Conservation (phyloP, 2,797 vertebrate species). For the Cheirogaleus major region DNA sequence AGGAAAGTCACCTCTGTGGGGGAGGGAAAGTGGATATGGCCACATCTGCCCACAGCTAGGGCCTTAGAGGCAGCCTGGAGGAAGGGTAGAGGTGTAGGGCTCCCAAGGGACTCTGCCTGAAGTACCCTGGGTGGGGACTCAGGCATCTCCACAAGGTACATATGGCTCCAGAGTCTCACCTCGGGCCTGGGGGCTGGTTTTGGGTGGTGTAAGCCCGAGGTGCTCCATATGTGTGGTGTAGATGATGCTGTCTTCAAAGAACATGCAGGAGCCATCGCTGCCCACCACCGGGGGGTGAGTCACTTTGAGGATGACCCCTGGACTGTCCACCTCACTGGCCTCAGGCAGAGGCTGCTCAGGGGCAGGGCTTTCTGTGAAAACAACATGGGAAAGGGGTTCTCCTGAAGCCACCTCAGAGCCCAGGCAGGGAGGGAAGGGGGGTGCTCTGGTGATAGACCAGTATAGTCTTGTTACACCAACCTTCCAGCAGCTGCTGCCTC, state of each 20-base stretch:
- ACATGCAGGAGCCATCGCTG: slow-evolving; percentile 73
- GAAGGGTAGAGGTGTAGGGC: background rate
- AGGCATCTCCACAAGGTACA: background rate
- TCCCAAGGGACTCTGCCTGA: background rate
- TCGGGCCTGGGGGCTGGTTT: background rate
- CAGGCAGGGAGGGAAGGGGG: background rate
- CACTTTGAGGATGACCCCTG: slow-evolving; percentile 79
- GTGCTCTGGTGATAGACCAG: background rate
- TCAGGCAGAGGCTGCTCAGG: slow-evolving; percentile 63
- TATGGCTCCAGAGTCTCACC: slow-evolving; percentile 61
- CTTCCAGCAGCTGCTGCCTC: background rate
- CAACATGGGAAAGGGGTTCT: background rate
- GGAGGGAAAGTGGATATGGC: background rate
- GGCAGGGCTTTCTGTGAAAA: slow-evolving; percentile 64
- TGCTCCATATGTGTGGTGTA: slow-evolving; percentile 69
- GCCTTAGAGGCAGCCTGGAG: background rate
- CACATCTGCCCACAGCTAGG: background rate
- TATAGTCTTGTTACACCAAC: background rate
- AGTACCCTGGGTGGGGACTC: background rate
- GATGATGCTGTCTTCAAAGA: slow-evolving; percentile 81
- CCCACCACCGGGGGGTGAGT: slow-evolving; percentile 78
- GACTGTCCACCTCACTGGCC: slow-evolving; percentile 34
- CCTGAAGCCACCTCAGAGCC: background rate
- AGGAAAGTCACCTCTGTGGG: slow-evolving; percentile 82
- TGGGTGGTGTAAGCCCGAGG: background rate